Conservation (phyloP, 2,888 invertebrate genomes). For the Keiferia lycopersicella region DNA sequence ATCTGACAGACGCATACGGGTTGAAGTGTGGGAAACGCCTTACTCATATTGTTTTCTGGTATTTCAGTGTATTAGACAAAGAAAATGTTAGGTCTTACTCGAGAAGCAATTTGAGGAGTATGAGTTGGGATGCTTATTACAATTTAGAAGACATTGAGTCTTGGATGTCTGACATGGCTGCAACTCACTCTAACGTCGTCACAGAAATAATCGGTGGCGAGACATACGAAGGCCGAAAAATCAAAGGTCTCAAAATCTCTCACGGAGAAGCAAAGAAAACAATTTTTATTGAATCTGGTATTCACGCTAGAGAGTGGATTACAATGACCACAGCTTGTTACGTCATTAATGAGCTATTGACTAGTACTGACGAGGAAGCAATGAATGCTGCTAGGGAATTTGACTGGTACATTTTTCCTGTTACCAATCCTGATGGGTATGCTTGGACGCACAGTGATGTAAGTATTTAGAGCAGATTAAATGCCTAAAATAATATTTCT, state of each 20-base stretch:
- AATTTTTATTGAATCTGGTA: conserved; percentile 76
- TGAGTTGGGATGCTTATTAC: conserved; percentile 83
- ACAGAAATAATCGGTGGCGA: conserved; percentile 62
- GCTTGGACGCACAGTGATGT: conserved; percentile 84
- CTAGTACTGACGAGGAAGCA: conserved; percentile 71
- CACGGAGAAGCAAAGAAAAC: conserved; percentile 57
- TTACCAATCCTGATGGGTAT: conserved; percentile 90
- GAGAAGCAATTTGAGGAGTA: conserved; percentile 48
- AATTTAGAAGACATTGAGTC: conserved; percentile 80
- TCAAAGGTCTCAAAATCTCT: conserved; percentile 74
- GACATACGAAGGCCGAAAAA: conserved; percentile 69
- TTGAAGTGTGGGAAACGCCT: too few species aligned
- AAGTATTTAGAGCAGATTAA: conserved; percentile 36
- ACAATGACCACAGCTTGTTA: conserved; percentile 83
- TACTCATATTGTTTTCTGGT: background rate
- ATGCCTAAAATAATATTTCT: too few species aligned
- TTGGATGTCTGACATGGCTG: conserved; percentile 80
- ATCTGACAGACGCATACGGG: too few species aligned
- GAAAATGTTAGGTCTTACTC: conserved; percentile 59
- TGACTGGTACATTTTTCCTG: conserved; percentile 89
- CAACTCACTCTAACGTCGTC: conserved; percentile 66
- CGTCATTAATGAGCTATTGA: conserved; percentile 82
- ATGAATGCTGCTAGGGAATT: conserved; percentile 74
- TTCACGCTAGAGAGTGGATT: conserved; percentile 90
- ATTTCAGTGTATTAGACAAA: conserved; percentile 75